Conservation (phyloP, 2,797 vertebrate species). For the Fratercula arctica region DNA sequence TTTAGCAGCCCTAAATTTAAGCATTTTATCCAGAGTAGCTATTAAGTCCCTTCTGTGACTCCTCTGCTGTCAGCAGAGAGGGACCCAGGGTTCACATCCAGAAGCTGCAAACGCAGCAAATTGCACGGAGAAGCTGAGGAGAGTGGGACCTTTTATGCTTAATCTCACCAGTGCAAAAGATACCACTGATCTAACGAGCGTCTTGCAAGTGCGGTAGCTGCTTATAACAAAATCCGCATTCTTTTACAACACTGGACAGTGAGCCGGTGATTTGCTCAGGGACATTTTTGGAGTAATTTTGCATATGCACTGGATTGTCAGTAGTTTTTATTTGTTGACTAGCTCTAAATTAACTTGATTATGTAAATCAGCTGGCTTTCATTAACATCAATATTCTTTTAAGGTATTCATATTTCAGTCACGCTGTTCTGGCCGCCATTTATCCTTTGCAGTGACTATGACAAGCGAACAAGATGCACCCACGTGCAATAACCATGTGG, state of each 20-base stretch:
- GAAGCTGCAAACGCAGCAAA: neutral
- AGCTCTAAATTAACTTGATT: neutral
- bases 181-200: neutral
- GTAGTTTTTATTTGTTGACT: neutral
- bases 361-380: neutral
- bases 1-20: neutral
- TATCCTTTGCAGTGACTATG: neutral
- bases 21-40: neutral
- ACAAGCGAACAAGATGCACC: neutral
- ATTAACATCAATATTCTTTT: neutral
- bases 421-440: neutral
- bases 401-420: neutral
- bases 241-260: neutral
- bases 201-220: neutral
- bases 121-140: neutral
- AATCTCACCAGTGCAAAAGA: neutral
- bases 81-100: neutral
- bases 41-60: neutral
- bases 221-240: neutral
- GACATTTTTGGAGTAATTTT: neutral
- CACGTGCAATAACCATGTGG: neutral
- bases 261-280: neutral
- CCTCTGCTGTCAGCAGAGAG: neutral
- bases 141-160: neutral
- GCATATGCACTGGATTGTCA: neutral